These are phyloP conservation scores for Epirrhoe alternata DNA, from an alignment of 2,888 invertebrate species.

Conservation along the genomic window DNA sequence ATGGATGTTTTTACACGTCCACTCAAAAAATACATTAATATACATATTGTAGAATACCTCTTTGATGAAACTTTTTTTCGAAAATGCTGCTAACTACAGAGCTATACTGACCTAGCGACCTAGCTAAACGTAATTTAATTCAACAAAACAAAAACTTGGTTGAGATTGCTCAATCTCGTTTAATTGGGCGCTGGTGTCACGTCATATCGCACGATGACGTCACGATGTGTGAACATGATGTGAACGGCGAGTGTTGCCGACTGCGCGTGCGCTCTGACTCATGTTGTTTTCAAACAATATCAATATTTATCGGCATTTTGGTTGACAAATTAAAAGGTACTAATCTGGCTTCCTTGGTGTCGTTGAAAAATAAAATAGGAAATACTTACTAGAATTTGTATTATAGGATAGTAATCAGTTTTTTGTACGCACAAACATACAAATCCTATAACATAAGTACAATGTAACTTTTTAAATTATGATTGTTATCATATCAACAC, in stretches of 20 bases:
- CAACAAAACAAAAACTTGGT: conserved; percentile 22
- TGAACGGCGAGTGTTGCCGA: conserved; percentile 18
- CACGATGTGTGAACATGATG: conserved; percentile 21
- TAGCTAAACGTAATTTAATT: background rate
- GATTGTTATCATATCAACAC: too few species aligned
- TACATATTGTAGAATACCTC: too few species aligned
- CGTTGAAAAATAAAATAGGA: too few species aligned
- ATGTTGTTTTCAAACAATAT: background rate
- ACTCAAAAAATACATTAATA: too few species aligned
- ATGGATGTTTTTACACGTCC: too few species aligned
- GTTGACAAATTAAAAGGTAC: background rate
- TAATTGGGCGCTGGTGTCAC: conserved; percentile 28
- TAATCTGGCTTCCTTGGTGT: too few species aligned
- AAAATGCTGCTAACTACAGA: background rate
- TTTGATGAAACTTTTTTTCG: too few species aligned
- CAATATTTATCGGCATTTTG: background rate
- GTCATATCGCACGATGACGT: conserved; percentile 39
- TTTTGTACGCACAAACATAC: background rate
- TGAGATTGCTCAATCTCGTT: conserved; percentile 27
- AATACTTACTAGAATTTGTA: background rate
- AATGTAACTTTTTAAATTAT: too few species aligned
- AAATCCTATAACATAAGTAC: too few species aligned
- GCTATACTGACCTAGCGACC: background rate
- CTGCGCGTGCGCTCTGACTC: conserved; percentile 3
- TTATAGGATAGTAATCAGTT: background rate